Conservation (phyloP, 2,797 vertebrate species). For the Pseudochirops cupreus region DNA sequence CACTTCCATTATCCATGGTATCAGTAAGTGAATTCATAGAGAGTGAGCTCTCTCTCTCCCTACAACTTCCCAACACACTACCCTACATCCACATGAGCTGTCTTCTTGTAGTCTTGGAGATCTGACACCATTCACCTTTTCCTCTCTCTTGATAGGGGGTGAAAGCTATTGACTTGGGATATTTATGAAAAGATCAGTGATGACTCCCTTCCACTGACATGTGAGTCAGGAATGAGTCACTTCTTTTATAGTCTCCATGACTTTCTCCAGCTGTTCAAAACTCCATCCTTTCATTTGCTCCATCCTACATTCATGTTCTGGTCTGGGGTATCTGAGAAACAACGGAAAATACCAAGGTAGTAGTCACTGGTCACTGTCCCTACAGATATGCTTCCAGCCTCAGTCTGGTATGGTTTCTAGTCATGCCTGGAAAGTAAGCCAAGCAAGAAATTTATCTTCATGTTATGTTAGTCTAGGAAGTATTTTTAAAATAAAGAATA, state of each 20-base stretch:
- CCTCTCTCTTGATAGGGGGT: not conserved
- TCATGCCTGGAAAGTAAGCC: not conserved
- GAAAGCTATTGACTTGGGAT: not conserved
- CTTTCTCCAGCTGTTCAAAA: not conserved
- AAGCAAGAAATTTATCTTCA: not conserved
- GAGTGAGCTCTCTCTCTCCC: not conserved
- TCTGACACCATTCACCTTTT: not conserved
- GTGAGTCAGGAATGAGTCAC: not conserved
- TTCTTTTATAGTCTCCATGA: not conserved
- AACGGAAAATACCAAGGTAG: not conserved
- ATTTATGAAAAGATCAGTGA: rapidly evolving
- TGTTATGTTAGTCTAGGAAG: not conserved
- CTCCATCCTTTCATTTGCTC: not conserved
- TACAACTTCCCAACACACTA: rapidly evolving
- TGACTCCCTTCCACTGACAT: not conserved
- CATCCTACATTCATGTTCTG: not conserved
- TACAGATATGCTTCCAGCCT: not conserved
- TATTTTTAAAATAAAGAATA: not conserved
- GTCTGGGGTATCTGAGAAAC: not conserved
- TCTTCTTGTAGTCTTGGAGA: not conserved
- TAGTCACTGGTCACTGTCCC: not conserved
- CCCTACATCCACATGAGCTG: not conserved
- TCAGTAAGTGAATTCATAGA: slow-evolving; percentile 29
- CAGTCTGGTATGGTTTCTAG: not conserved
- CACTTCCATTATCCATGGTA: slow-evolving; percentile 30